These are phyloP conservation scores for Microctonus aethiopoides DNA, from an alignment of 2,888 invertebrate genomes.

Conservation along the genomic window DNA sequence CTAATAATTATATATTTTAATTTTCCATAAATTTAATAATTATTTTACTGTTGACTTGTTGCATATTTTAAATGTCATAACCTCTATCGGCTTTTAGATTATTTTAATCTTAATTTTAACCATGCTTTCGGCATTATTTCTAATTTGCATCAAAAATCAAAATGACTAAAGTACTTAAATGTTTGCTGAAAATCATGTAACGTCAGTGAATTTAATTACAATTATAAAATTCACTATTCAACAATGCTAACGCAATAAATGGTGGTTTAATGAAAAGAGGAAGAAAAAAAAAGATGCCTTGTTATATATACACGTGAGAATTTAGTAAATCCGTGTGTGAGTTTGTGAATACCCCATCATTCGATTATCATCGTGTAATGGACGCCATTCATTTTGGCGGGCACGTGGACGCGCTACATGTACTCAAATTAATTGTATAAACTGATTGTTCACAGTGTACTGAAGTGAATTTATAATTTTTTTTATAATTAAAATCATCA, in stretches of 20 bases:
- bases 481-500: constrained; percentile 14
- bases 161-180: too few species aligned
- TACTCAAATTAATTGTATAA: constrained; percentile 8
- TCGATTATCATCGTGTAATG: constrained; percentile 42
- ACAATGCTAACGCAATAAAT: too few species aligned
- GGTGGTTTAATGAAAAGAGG: neutral
- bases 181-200: neutral
- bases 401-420: constrained; percentile 56
- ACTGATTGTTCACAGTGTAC: neutral
- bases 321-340: constrained; percentile 20
- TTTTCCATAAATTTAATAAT: neutral
- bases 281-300: neutral
- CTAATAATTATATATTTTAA: neutral
- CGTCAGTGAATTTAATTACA: neutral
- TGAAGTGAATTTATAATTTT: constrained; percentile 9
- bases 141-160: too few species aligned
- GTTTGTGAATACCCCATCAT: constrained; percentile 25
- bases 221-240: neutral
- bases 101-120: neutral
- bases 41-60: neutral
- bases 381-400: constrained; percentile 64
- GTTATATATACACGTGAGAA: constrained; percentile 20
- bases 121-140: constrained; percentile 17
- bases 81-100: neutral
- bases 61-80: constrained; percentile 26